These are phyloP conservation scores for Chelmon rostratus DNA, from an alignment of 2,797 vertebrate genomes.

Conservation along the genomic window DNA sequence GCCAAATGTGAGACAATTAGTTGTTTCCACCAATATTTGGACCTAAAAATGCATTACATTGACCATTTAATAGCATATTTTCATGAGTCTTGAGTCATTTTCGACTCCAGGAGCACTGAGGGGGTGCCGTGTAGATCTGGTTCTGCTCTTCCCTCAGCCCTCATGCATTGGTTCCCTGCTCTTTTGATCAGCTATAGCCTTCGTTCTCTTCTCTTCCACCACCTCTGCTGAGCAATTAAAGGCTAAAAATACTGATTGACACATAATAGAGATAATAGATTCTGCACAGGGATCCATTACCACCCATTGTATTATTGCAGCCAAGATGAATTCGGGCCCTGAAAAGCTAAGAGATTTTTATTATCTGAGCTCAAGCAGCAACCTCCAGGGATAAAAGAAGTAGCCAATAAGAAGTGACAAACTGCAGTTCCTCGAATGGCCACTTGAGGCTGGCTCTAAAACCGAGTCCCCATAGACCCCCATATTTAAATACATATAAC, in stretches of 20 bases:
- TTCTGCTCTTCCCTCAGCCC: background rate
- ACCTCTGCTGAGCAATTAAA: background rate
- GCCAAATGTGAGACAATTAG: background rate
- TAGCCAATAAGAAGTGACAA: too few relatives aligned
- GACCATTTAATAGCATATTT: slow-evolving; percentile 5
- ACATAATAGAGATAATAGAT: slow-evolving; percentile 17
- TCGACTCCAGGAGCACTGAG: background rate
- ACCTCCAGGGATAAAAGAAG: too few relatives aligned
- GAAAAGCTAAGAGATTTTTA: slow-evolving; percentile 23
- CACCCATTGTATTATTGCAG: background rate
- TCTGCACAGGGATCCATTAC: slow-evolving; percentile 19
- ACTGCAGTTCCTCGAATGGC: too few relatives aligned
- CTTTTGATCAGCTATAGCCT: background rate
- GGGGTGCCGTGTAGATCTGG: background rate
- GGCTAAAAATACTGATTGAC: slow-evolving; percentile 9
- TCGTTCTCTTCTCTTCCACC: background rate
- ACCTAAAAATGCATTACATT: background rate
- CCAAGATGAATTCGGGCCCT: background rate
- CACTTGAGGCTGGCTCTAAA: too few relatives aligned
- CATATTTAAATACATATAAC: too few relatives aligned
- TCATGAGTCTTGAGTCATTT: background rate
- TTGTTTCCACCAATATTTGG: background rate
- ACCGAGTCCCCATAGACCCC: too few relatives aligned
- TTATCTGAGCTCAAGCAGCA: slow-evolving; percentile 20
- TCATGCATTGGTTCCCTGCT: background rate